Percentiles rank a stretch among this genome's conserved stretches.
These are phyloP conservation scores for Anniella stebbinsi DNA, from an alignment of 2,797 vertebrate genomes.

Conservation along the genomic window DNA sequence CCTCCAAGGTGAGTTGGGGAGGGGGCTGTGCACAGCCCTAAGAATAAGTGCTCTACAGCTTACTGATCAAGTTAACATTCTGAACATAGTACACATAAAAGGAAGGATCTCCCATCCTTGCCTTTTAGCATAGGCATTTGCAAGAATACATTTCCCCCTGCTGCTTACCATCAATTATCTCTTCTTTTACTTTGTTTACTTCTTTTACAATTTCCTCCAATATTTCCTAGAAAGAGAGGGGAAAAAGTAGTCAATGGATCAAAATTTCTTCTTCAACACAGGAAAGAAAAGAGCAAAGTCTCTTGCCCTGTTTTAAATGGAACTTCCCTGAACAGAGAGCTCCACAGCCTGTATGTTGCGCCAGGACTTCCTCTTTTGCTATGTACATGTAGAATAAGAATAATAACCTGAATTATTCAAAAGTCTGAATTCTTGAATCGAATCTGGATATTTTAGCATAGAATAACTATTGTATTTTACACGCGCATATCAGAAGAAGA, in stretches of 20 bases:
- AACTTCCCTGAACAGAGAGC: neutral
- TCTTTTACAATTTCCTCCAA: slow-evolving; percentile 98
- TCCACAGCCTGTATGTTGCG: neutral
- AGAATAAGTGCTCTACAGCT: too few species aligned
- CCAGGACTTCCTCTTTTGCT: neutral
- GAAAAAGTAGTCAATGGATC: neutral
- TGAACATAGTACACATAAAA: neutral
- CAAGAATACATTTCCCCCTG: slow-evolving; percentile 67
- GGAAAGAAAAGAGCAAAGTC: slow-evolving; percentile 67
- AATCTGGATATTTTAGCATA: neutral
- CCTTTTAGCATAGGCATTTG: neutral
- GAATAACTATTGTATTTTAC: neutral
- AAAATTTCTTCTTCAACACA: slow-evolving; percentile 60
- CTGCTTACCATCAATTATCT: slow-evolving; percentile 97
- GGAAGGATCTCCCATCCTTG: neutral
- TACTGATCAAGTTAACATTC: neutral
- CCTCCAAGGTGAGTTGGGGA: too few species aligned
- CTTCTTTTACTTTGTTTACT: slow-evolving; percentile 98
- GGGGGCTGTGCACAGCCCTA: too few species aligned
- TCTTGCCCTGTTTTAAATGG: neutral
- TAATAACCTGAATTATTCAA: neutral
- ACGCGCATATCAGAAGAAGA: neutral
- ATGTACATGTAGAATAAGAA: neutral
- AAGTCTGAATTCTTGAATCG: neutral
- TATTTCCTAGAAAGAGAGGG: slow-evolving; percentile 88